These are phyloP conservation scores for Apamea sordens DNA, from an alignment of 2,888 invertebrate species.

Conservation along the genomic window DNA sequence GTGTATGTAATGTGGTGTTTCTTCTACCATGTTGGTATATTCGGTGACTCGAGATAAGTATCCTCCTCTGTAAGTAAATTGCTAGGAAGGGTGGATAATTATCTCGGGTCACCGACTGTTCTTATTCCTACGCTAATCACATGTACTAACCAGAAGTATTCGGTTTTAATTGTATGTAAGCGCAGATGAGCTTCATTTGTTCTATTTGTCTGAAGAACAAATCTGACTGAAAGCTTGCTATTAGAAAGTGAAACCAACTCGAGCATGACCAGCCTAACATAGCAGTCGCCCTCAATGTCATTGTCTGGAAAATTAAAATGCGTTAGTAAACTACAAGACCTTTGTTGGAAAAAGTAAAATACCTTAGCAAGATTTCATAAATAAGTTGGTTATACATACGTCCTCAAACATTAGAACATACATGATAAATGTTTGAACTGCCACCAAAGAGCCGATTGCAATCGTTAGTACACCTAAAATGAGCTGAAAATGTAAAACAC, in stretches of 20 bases:
- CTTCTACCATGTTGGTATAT: too few relatives aligned
- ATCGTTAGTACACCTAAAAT: conserved; percentile 66
- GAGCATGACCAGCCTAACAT: conserved; percentile 73
- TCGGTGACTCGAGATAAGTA: too few relatives aligned
- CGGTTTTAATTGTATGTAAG: conserved; percentile 78
- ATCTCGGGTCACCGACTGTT: too few relatives aligned
- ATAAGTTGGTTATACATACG: conserved; percentile 25
- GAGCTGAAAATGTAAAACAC: conserved; percentile 64
- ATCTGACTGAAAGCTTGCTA: conserved; percentile 68
- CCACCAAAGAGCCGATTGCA: conserved; percentile 73
- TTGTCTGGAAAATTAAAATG: conserved; percentile 65
- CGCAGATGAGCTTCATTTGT: conserved; percentile 80
- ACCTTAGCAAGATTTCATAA: background rate
- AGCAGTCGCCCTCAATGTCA: conserved; percentile 68
- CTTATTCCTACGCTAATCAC: too few relatives aligned
- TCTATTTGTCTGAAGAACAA: conserved; percentile 77
- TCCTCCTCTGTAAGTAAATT: too few relatives aligned
- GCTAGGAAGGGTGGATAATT: too few relatives aligned
- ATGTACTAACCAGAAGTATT: conserved; percentile 71
- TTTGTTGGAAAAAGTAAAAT: background rate
- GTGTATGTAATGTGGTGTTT: too few relatives aligned
- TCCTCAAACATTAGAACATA: conserved; percentile 71
- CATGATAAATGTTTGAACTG: conserved; percentile 75
- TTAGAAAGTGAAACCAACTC: conserved; percentile 72
- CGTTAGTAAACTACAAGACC: background rate